Percentiles rank a stretch among this genome's conserved stretches.
Evolutionary conservation across 1,140 invertebrate genomes (phyloP).

Genomic region (Bombyx mori): DNA sequence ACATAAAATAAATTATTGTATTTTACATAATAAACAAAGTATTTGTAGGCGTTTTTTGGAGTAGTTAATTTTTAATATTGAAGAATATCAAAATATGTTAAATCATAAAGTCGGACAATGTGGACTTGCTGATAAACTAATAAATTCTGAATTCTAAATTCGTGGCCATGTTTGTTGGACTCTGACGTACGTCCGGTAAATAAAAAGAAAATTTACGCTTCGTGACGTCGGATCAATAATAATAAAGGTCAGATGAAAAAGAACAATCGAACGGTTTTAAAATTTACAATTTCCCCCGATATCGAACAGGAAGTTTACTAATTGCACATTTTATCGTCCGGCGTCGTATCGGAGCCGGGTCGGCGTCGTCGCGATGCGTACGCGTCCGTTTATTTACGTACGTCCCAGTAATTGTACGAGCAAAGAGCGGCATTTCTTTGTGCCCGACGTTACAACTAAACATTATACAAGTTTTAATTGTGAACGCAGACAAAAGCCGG

Average conservation of each 20-base stretch:
- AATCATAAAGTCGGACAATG: no score
- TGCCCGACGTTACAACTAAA: constrained; percentile 42
- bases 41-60: no score
- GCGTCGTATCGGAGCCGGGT: constrained; percentile 23
- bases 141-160: no score
- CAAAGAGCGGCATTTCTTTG: constrained; percentile 61
- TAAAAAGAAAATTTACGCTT: constrained; percentile 5
- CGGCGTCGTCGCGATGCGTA: constrained; percentile 7
- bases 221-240: constrained; percentile 23
- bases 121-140: no score
- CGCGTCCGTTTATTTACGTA: constrained; percentile 51
- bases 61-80: no score
- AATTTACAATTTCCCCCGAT: constrained; percentile 56
- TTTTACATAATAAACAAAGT: no score
- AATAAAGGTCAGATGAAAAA: constrained; percentile 59
- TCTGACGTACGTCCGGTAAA: constrained; percentile 3
- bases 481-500: constrained; percentile 57
- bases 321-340: constrained; percentile 57
- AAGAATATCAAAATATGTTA: no score
- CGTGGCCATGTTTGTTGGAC: constrained; percentile 6
- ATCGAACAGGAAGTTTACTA: constrained; percentile 58
- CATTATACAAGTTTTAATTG: constrained; percentile 65
- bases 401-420: constrained; percentile 36
- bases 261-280: constrained; percentile 43
- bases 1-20: no score